Percentiles rank a stretch among this genome's conserved stretches.
Evolutionary conservation across 2,888 invertebrate species (phyloP).

Genomic region (Trisateles emortualis): DNA sequence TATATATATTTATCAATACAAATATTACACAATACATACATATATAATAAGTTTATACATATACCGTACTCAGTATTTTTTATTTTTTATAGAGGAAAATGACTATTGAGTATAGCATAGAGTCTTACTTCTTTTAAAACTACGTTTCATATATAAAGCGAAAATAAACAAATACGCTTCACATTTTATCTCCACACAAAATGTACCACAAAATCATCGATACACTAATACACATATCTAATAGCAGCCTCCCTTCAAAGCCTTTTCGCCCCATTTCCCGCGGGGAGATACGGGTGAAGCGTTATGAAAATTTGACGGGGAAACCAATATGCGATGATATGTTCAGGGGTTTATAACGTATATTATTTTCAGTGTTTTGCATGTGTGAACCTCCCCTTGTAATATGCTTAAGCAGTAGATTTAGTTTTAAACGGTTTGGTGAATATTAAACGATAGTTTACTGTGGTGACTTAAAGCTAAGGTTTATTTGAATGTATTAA

Average conservation of each 20-base stretch:
- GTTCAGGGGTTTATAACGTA: constrained; percentile 57
- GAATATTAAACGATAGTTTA: too few relatives aligned
- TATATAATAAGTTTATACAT: too few relatives aligned
- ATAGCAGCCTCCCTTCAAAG: constrained; percentile 52
- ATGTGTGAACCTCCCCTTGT: constrained; percentile 56
- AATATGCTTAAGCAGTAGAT: constrained; percentile 29
- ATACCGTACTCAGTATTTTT: too few relatives aligned
- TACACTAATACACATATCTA: constrained; percentile 64
- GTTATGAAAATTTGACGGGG: constrained; percentile 81
- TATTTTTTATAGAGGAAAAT: too few relatives aligned
- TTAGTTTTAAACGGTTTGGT: constrained; percentile 21
- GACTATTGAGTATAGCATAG: too few relatives aligned
- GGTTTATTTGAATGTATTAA: constrained; percentile 13
- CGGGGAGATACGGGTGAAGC: constrained; percentile 56
- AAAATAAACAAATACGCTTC: constrained; percentile 47
- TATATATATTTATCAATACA: too few relatives aligned
- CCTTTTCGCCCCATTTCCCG: constrained; percentile 72
- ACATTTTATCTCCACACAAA: constrained; percentile 37
- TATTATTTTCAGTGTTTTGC: constrained; percentile 53
- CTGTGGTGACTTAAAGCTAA: constrained; percentile 10
- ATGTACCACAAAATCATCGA: constrained; percentile 72
- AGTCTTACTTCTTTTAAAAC: too few relatives aligned
- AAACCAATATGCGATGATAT: constrained; percentile 81
- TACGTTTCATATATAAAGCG: too few relatives aligned
- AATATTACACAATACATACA: too few relatives aligned